Evolutionary conservation across 2,797 vertebrate species (phyloP).

Genomic region (Gadopsis bispinosus): DNA sequence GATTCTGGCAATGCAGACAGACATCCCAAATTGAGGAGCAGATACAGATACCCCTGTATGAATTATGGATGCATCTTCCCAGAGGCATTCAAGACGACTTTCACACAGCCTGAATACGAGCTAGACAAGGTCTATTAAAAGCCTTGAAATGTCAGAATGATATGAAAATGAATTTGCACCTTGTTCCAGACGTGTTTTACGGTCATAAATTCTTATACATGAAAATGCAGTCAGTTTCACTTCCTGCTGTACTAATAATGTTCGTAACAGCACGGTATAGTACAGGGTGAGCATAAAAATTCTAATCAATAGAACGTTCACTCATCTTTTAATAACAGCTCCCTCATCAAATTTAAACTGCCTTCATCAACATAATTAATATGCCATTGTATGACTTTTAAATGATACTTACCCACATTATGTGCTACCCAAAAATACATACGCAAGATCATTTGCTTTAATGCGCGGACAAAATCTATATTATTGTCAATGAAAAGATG

Average conservation of each 20-base stretch:
- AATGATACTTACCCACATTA: conserved; percentile 17
- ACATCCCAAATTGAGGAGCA: conserved; percentile 52
- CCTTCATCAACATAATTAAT: conserved; percentile 11
- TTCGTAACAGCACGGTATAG: neutral
- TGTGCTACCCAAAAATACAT: conserved; percentile 33
- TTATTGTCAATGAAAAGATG: conserved; percentile 46
- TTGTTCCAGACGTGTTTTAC: neutral
- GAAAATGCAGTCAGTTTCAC: neutral
- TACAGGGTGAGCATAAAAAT: conserved; percentile 14
- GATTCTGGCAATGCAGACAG: conserved; percentile 57
- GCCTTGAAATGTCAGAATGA: conserved; percentile 27
- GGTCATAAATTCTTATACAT: neutral
- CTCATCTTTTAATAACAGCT: conserved; percentile 11
- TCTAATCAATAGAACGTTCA: conserved; percentile 31
- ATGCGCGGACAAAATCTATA: conserved; percentile 24
- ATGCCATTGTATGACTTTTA: conserved; percentile 20
- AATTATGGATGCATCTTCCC: conserved; percentile 55
- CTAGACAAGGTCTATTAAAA: conserved; percentile 11
- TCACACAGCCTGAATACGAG: conserved; percentile 27
- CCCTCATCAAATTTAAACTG: conserved; percentile 11
- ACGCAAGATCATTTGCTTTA: conserved; percentile 15
- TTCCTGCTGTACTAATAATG: neutral
- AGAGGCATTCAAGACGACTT: conserved; percentile 31
- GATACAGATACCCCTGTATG: conserved; percentile 42
- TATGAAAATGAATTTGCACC: conserved; percentile 5